Base-by-base conservation (phyloP, 1,140 invertebrate species). In the Cherax destructor region DNA sequence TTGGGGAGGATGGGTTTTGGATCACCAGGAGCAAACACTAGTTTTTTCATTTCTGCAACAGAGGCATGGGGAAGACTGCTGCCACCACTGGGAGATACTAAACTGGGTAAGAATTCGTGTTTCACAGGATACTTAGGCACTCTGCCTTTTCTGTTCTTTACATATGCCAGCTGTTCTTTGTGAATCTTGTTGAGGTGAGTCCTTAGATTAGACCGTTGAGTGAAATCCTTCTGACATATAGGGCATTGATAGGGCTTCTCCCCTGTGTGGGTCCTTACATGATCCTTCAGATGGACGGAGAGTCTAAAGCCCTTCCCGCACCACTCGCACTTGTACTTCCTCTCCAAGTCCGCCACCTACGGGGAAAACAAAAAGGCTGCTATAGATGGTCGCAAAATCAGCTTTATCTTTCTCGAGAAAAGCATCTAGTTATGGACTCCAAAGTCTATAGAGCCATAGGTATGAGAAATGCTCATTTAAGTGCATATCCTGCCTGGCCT, bases 271-370 rank as follows among this genome's bases (percentile, higher is more conserved):
- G 98, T 99, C 52, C 98, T 95, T 93, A 99, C 98, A 95, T 99
- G 98, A 4, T 98, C 98, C 95, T 99, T 98, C 2, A 99, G 96
- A 49, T 99, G 95, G 98, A 99, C 99, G 0, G 99, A 99, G 59
- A 99, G 95, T 4, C 98, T 99, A 95, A 99, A 99, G 0, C 98
- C 98, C 94, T 99, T 99, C 3, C 98, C 98, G 94, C 99, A 99
- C 56, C 99, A 95, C 92, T 97, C 97, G 94, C 99, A 99, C 95
- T 99, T 99, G 96, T 98, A 92, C 92, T 91, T 92, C 92, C 89
- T 92, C 85, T 92, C 92, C 92, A 86, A 91, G 91, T 91, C 89
- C 92, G 88, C 88, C 92, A 92, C 92, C 92, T 92, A 91, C 87
- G 92, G 92, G 92, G 92, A 88, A 78, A 91, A 91, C 86, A 84